These are phyloP conservation scores for Melopsittacus undulatus DNA, from an alignment of 2,797 vertebrate species.

Conservation along the genomic window DNA sequence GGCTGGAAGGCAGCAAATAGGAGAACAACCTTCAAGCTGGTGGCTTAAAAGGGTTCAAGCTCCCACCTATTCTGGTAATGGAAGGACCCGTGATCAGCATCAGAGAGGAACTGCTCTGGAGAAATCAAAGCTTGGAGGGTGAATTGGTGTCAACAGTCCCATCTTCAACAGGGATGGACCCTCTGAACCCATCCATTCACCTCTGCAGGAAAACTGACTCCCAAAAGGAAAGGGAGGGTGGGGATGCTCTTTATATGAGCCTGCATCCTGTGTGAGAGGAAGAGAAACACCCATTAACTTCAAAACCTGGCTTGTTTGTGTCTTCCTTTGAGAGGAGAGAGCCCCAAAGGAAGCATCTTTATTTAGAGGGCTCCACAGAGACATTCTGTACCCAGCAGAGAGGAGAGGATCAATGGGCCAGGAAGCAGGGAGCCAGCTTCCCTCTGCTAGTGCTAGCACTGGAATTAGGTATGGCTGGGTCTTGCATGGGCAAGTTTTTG, in stretches of 20 bases:
- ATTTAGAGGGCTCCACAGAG: neutral
- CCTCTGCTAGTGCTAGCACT: neutral
- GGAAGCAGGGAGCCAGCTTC: neutral
- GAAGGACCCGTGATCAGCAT: neutral
- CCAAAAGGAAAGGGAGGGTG: neutral
- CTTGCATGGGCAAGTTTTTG: neutral
- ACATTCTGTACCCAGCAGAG: neutral
- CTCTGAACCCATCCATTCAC: neutral
- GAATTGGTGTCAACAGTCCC: neutral
- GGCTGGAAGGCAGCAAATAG: neutral
- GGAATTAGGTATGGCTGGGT: neutral
- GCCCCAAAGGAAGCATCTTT: neutral
- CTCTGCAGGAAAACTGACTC: neutral
- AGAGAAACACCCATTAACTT: neutral
- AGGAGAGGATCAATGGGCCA: neutral
- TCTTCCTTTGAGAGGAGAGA: neutral
- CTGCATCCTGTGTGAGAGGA: neutral
- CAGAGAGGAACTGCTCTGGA: neutral
- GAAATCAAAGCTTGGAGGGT: neutral
- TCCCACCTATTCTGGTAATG: neutral
- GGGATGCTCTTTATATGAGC: neutral
- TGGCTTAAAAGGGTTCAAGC: neutral
- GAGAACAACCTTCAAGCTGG: neutral
- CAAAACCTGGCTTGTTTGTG: neutral
- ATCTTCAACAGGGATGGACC: neutral